Base-by-base conservation (phyloP, 2,113 vertebrate species). In the Galeopterus variegatus region DNA sequence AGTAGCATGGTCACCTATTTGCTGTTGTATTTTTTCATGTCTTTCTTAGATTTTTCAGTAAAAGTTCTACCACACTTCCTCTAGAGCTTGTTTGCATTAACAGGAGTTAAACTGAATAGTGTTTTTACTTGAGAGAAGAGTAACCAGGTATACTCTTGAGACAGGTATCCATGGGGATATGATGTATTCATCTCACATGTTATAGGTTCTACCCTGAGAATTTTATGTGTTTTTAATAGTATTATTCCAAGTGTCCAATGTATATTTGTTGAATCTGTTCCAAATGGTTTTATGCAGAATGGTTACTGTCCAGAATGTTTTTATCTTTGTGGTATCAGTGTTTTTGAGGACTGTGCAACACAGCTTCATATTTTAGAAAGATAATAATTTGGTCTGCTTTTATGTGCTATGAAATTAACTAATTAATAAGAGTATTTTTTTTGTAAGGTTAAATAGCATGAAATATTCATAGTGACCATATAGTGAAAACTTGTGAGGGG, bases 1-100 rank as follows among this genome's bases (percentile, higher is more conserved):
- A 70, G 52, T 5, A 85, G 8, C 18, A 13, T 58, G 5, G 19
- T 56, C 24, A 86, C 8, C 12, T 62, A 69, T 1, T 17, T 80
- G 23, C 28, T 62, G 5, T 31, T 86, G 7, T 67, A 81, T 28
- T 85, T 89, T 80, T 65, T 33, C 31, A 65, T 67, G 8, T 33
- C 96, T 88, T 58, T 81, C n/a, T 81, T 77, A 77, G 65, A 75
- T 67, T 84, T 93, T 77, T 26, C 12, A 19, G 15, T 62, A 69
- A 67, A 36, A 50, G 8, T 56, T 41, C n/a, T 84, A 67, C 26
- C 13, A n/a, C 1, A 76, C 0, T 0, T 90, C 60, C 41, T 80
- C 10, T 58, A 41, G 52, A 31, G 0, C 45, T 84, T 62, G 21
- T 87, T 87, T 76, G 26, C 8, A 64, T 75, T 52, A 69, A 4